Conservation (phyloP, 2,113 vertebrate species). For the Suricata suricatta region DNA sequence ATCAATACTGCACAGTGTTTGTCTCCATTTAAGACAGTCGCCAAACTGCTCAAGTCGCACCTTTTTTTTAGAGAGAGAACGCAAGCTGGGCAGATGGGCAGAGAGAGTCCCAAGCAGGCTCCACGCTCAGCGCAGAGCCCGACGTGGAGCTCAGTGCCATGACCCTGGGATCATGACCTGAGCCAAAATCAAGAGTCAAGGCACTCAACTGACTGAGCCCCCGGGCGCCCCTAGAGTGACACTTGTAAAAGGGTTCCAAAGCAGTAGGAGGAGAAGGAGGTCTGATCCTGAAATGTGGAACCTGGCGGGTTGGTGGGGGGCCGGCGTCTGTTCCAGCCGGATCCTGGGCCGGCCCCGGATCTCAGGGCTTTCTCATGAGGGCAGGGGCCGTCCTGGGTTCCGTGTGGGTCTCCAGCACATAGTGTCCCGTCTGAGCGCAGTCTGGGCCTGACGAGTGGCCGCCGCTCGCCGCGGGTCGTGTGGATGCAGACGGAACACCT, state of each 20-base stretch:
- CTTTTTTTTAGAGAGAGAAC: not conserved
- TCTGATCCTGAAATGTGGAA: fast-evolving
- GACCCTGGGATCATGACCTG: not conserved
- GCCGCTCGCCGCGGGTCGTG: fast-evolving
- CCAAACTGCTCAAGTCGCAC: fast-evolving
- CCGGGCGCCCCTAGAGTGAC: not conserved
- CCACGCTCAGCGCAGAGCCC: not conserved
- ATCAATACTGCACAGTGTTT: fast-evolving
- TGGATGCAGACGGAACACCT: not conserved
- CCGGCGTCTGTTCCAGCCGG: no score
- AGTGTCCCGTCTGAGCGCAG: fast-evolving
- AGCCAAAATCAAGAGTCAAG: not conserved
- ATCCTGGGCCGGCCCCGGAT: no score
- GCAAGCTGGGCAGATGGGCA: not conserved
- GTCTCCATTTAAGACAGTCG: not conserved
- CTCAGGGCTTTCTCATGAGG: no score
- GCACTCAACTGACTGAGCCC: not conserved
- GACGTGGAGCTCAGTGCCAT: not conserved
- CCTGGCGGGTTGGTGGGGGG: fast-evolving
- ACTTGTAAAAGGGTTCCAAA: not conserved
- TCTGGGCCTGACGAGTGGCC: fast-evolving
- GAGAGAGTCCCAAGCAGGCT: not conserved
- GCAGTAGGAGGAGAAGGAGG: fast-evolving
- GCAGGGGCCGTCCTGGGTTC: no score
- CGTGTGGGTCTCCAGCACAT: no score